Evolutionary conservation across 2,113 vertebrate species (phyloP), one percentile per base, ranked within the genome.

Genomic region (Mormyrus lacerda): DNA sequence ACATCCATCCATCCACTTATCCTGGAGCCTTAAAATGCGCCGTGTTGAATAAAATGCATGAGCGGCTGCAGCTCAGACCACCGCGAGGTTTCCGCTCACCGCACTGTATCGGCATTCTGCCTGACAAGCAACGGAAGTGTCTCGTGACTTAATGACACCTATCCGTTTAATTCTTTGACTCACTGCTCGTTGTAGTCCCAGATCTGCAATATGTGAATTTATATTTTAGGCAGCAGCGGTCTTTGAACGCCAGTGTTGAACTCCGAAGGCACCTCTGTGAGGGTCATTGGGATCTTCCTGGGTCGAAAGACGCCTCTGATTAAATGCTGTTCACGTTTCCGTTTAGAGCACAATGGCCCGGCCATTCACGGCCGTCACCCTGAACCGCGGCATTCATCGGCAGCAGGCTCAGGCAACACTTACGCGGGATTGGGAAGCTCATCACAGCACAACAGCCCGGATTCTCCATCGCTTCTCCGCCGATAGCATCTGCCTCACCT

Each of bases 401-500:
- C 83, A 79, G 89, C 91, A 88, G 91, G 91, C 88, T 91, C 89
- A 92, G 93, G 93, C 94, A 93, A 91, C 94, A 93, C 93, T 95
- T 94, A 91, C 91, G 92, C 89, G 88, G 89, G 92, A 90, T 91
- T 93, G 91, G 93, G 91, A 92, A 44, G 91, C 92, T 90, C 93
- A 92, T 93, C 91, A 93, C 94, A 91, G 83, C 92, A 94, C 94
- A 91, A 94, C 93, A 90, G 92, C 93, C 91, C 90, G 92, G 94
- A 93, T 91, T 93, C 94, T 31, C 9, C 6, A 61, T 92, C 95
- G 93, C 93, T 93, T 95, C 94, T 94, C 93, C 92, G 92, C 15
- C 92, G 91, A 47, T 47, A 47, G 19, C 44, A 48, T 92, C 69
- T 76, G 90, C 94, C 95, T 93, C 94, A 94, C 94, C 94, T 94